Percentiles rank a stretch among this genome's conserved stretches.
These are phyloP conservation scores for Patella pellucida DNA, from an alignment of 2,888 invertebrate genomes.

Conservation along the genomic window DNA sequence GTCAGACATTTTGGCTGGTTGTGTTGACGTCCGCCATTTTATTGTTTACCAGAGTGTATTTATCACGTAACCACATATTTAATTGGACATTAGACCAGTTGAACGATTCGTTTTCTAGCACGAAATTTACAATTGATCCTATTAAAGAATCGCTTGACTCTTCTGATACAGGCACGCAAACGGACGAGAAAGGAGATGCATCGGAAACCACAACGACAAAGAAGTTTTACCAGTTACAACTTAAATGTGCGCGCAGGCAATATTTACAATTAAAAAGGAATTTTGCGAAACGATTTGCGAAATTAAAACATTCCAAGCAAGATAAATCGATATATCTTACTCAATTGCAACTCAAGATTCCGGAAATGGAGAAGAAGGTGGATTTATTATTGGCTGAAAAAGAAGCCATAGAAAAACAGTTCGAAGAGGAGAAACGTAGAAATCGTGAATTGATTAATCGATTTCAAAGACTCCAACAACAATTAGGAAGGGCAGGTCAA, in stretches of 20 bases:
- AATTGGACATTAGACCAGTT: too few species aligned
- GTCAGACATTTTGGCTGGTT: too few species aligned
- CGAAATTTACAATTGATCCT: too few species aligned
- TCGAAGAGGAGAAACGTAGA: conserved; percentile 18
- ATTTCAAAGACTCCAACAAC: conserved; percentile 22
- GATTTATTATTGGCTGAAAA: conserved; percentile 17
- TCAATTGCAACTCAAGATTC: conserved; percentile 21
- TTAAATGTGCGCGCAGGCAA: neutral
- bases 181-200: too few species aligned
- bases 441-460: conserved; percentile 23
- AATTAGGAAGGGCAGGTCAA: conserved; percentile 21
- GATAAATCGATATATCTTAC: conserved; percentile 13
- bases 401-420: conserved; percentile 24
- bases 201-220: too few species aligned
- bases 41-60: too few species aligned
- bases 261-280: neutral
- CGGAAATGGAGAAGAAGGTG: conserved; percentile 15
- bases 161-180: too few species aligned
- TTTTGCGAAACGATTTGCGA: neutral
- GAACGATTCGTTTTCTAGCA: too few species aligned
- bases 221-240: neutral
- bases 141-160: too few species aligned
- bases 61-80: too few species aligned
- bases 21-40: too few species aligned
- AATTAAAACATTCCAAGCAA: conserved; percentile 15